Conservation (phyloP, 2,888 invertebrate genomes). For the Protodeltote pygarga region DNA sequence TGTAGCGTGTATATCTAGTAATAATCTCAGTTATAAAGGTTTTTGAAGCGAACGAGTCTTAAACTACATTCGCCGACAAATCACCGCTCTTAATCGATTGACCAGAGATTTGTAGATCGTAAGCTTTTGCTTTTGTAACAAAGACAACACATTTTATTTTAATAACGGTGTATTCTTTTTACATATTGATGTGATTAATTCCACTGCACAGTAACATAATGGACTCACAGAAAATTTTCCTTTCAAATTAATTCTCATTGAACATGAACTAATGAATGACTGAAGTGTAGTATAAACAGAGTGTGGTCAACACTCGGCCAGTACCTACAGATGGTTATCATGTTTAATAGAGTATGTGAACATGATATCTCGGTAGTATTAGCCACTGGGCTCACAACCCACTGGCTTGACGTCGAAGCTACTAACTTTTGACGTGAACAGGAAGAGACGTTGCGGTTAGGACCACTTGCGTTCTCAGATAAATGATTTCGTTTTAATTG, state of each 20-base stretch:
- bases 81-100: too few relatives aligned
- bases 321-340: constrained; percentile 54
- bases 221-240: background rate
- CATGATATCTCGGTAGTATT: constrained; percentile 64
- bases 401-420: constrained; percentile 60
- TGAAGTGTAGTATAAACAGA: constrained; percentile 44
- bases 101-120: too few relatives aligned
- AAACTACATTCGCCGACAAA: too few relatives aligned
- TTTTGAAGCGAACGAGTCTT: too few relatives aligned
- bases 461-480: constrained; percentile 35
- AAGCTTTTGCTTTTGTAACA: background rate
- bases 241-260: constrained; percentile 25
- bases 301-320: constrained; percentile 67
- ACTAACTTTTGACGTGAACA: constrained; percentile 50
- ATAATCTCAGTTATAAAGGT: too few relatives aligned
- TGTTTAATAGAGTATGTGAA: constrained; percentile 78
- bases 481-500: constrained; percentile 48
- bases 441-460: constrained; percentile 54
- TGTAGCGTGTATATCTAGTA: too few relatives aligned
- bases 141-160: background rate
- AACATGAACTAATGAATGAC: constrained; percentile 25
- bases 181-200: too few relatives aligned
- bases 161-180: too few relatives aligned
- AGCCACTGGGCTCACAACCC: constrained; percentile 66
- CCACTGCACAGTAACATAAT: too few relatives aligned